Base-by-base conservation (phyloP, 2,113 vertebrate genomes). In the Tamias sibiricus region DNA sequence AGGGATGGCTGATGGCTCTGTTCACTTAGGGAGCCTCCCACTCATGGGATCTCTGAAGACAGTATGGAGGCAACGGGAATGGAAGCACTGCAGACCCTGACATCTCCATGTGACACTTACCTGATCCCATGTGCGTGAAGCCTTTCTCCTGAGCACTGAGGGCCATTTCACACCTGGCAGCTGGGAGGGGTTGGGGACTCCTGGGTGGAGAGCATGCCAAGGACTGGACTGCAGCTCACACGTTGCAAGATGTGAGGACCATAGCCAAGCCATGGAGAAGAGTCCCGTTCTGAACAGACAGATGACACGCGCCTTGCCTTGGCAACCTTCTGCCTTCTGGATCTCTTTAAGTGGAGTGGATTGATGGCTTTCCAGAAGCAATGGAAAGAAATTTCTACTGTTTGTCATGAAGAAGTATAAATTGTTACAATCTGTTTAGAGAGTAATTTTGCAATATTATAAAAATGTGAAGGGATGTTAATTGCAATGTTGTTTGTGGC, bases 391-490 rank as follows among this genome's bases (percentile, higher is more conserved):
- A 95, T 95, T 95, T 80, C 68, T 91, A 42, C 82, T 66, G 35
- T 91, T 89, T 75, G 47, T 79, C n/a, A 75, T 57, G 62, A 76
- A 81, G 71, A 96, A 93, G 37, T 83, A 8, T 77, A 91, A 75
- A 86, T 86, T 89, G 47, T 89, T 96, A 74, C 77, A 74, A 91
- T 76, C 64, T 85, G 90, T 94, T 88, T 71, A 74, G 68, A 94
- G 68, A 37, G 54, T 57, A 47, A 94, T 92, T 90, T 96, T 81
- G 37, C 32, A 30, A 32, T 44, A 86, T 79, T 94, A 90, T 96
- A 72, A 72, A 82, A 91, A 95, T 74, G 74, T 87, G 81, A 93
- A 85, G 28, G 28, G 22, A 37, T 91, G 52, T 42, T 88, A 80
- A 91, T 95, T 87, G 37, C 47, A 59, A 0, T 92, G 76, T 83